Base-by-base conservation (phyloP, 2,888 invertebrate genomes). In the Cantharis rufa region DNA sequence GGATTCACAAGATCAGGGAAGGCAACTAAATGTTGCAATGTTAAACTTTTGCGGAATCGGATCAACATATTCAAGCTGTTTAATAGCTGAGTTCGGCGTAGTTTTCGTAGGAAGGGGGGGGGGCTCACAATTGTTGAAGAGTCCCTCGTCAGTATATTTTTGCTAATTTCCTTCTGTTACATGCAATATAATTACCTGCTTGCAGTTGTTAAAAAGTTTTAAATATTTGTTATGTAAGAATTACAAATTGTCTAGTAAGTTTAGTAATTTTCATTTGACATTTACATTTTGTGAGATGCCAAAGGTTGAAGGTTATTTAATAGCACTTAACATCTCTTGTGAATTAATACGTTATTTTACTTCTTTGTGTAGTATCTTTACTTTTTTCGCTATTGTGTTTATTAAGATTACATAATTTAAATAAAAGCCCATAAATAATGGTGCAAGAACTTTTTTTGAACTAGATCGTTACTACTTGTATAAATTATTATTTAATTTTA, bases 261-360 rank as follows among this genome's bases (percentile, higher is more conserved):
- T 77, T 77, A 77, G 74, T 77, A 77, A 74, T 74, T 77, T 77
- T 71, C 74, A 69, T 69, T 28, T 71, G 77, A 71, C 77, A 77
- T 77, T 77, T 77, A 72, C 71, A 70, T 62, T 77, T 77, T 72
- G 71, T 74, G 61, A 62, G 68, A 74, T 74, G 70, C 62, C 74
- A 74, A 74, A 77, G 77, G 77, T 77, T 77, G 74, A 77, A 77
- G 77, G 77, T 77, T 74, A 18, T 61, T 32, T 77, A 77, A 77
- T 77, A 74, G 71, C 74, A 74, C 68, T 77, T 66, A 64, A 61
- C 48, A 48, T 48, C 21, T 63, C 75, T 48, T 64, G 48, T 32
- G 62, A 15, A 70, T 27, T n/a, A 74, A 74, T 70, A 70, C 74
- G 69, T 74, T 74, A 70, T 24, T 48, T 48, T 70, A 70, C 70